A percentile compares a stretch with the other conserved stretches of the same genome.
These are phyloP conservation scores for Periophthalmodon schlosseri DNA, from an alignment of 2,113 vertebrate genomes.

Conservation along the genomic window DNA sequence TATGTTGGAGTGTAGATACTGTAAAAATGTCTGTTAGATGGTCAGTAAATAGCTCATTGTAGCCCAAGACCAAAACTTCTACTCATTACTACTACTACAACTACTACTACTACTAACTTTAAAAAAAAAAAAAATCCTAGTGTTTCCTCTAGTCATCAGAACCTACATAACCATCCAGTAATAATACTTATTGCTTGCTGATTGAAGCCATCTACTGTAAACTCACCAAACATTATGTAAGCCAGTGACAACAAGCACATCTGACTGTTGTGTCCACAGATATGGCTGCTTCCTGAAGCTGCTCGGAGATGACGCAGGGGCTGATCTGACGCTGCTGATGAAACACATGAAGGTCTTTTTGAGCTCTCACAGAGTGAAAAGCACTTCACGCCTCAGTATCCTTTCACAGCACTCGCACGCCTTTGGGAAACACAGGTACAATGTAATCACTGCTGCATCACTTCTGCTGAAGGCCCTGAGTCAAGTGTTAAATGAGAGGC, in stretches of 20 bases:
- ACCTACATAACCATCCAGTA: not conserved
- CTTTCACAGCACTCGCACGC: constrained; percentile 48
- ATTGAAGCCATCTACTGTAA: not conserved
- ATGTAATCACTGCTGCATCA: constrained; percentile 3
- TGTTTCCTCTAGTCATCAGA: no score
- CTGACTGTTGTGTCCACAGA: constrained; percentile 61
- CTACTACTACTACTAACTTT: no score
- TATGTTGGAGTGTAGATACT: no score
- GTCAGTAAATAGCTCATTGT: no score
- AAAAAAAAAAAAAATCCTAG: no score
- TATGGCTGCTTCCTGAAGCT: constrained; percentile 85
- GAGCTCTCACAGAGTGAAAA: constrained; percentile 75
- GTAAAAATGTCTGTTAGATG: no score
- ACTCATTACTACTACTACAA: no score
- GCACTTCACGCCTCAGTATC: constrained; percentile 85
- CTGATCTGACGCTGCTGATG: constrained; percentile 79
- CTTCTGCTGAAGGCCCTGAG: not conserved
- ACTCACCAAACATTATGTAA: not conserved
- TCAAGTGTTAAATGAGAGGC: not conserved
- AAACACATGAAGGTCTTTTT: constrained; percentile 82
- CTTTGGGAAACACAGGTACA: not conserved
- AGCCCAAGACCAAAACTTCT: no score
- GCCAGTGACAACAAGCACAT: not conserved
- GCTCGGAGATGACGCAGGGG: constrained; percentile 75
- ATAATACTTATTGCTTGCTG: not conserved